Evolutionary conservation across 2,113 vertebrate species (phyloP), one percentile per base, ranked within the genome.

Genomic region (Lethenteron camtschaticum): DNA sequence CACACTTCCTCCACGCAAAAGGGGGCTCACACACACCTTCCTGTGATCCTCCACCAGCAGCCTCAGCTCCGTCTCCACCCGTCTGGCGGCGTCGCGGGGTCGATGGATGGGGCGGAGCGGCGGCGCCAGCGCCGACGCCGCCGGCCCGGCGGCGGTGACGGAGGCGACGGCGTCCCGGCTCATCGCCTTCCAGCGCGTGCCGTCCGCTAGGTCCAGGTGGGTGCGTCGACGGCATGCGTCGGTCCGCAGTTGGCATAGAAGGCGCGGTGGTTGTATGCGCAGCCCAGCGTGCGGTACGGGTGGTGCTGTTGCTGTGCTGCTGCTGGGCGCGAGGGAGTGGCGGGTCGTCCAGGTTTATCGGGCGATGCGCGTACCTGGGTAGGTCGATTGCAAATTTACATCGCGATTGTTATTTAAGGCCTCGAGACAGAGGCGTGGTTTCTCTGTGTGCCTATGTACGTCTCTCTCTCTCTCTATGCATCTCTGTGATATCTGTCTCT

Each of bases 131-230:
- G 89, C 79, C 8, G 87, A 84, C 16, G 83, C 75, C 3, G 76
- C 80, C 57, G 85, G 80, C 71, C 87, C 88, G 1, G 83, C 84
- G 56, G 80, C 78, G 72, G 90, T 95, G 0, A 96, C 87, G 2
- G 94, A 94, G 77, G 83, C 84, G 72, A 99, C 80, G 56, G 90
- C 92, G 75, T 95, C 90, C 73, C 78, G 82, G 55, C 89, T 96
- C 94, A 99, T 99, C 10, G 87, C 82, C 75, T 99, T 99, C 94
- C 94, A 99, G 70, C 79, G 85, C 14, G 90, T 91, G 73, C 82
- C 86, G 76, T 96, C 83, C 68, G 81, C 80, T 69, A 99, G 78
- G 77, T 96, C 87, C 81, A 96, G 96, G 66, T 85, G 73, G 73
- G 88, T 95, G 85, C 71, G 73, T 90, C 88, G 72, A 95, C 86